These are phyloP conservation scores for Saccostrea cuccullata DNA, from an alignment of 1,140 invertebrate species.

Conservation along the genomic window DNA sequence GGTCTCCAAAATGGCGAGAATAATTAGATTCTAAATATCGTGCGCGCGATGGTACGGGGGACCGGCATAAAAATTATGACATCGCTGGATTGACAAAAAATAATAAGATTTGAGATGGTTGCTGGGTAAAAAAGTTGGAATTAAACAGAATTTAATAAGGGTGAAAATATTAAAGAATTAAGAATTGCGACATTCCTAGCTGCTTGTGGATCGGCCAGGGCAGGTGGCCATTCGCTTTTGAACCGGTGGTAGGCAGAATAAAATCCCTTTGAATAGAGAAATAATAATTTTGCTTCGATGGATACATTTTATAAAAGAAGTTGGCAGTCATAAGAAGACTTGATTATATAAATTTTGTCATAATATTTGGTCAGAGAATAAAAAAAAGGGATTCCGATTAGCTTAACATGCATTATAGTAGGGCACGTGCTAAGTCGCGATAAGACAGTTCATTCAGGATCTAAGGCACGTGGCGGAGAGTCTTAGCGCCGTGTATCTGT, in stretches of 20 bases:
- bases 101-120: neutral
- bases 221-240: slow-evolving; percentile 30
- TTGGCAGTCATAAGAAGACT: slow-evolving; percentile 18
- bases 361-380: slow-evolving; percentile 34
- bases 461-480: slow-evolving; percentile 17
- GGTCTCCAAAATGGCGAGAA: slow-evolving; percentile 25
- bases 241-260: neutral
- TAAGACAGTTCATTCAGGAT: neutral
- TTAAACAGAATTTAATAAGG: slow-evolving; percentile 36
- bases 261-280: slow-evolving; percentile 24
- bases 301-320: slow-evolving; percentile 13
- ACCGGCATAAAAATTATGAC: slow-evolving; percentile 8
- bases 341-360: slow-evolving; percentile 44
- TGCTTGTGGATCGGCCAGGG: neutral
- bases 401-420: slow-evolving; percentile 26
- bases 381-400: slow-evolving; percentile 25
- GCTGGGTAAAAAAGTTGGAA: slow-evolving; percentile 9
- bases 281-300: slow-evolving; percentile 33
- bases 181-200: slow-evolving; percentile 12
- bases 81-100: slow-evolving; percentile 5
- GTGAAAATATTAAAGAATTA: slow-evolving; percentile 38
- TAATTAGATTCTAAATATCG: slow-evolving; percentile 41
- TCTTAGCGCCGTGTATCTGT: neutral
- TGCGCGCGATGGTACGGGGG: neutral
- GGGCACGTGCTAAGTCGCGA: slow-evolving; percentile 13